Evolutionary conservation across 2,113 vertebrate species (phyloP).

Genomic region (Prietella phreatophila): DNA sequence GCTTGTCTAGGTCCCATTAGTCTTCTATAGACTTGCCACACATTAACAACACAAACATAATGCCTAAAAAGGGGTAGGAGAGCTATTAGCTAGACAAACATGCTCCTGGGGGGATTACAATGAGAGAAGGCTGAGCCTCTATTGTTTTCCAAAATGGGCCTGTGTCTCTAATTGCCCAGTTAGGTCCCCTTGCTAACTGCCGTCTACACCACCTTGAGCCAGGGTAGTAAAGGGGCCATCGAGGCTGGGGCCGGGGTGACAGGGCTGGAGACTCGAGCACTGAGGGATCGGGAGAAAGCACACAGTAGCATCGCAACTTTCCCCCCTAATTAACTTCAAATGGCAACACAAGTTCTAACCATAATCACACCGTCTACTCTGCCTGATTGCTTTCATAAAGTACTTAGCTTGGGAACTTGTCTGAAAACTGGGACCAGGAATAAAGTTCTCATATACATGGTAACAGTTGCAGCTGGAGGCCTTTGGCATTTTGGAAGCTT

Average conservation of each 20-base stretch:
- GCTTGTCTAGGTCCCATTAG: slow-evolving; percentile 52
- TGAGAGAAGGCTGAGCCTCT: slow-evolving; percentile 57
- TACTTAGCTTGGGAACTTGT: not conserved
- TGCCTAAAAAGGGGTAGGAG: slow-evolving; percentile 60
- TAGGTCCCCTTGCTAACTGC: slow-evolving; percentile 68
- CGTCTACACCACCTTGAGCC: slow-evolving; percentile 65
- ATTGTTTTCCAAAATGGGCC: slow-evolving; percentile 76
- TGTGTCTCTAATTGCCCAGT: slow-evolving; percentile 72
- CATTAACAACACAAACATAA: slow-evolving; percentile 72
- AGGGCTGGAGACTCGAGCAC: slow-evolving; percentile 19
- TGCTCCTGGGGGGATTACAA: slow-evolving; percentile 59
- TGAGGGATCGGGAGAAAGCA: slow-evolving; percentile 27
- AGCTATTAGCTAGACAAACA: slow-evolving; percentile 72
- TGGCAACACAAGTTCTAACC: slow-evolving; percentile 27
- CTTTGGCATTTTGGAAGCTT: not conserved
- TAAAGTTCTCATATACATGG: slow-evolving; percentile 12
- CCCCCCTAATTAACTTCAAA: slow-evolving; percentile 10
- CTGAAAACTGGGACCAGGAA: slow-evolving; percentile 2
- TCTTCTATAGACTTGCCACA: slow-evolving; percentile 49
- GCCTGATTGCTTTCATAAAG: not conserved
- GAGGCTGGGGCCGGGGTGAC: slow-evolving; percentile 52
- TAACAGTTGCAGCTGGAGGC: not conserved
- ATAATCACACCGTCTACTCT: slow-evolving; percentile 22
- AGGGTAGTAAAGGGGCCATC: slow-evolving; percentile 58
- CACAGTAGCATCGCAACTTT: not conserved